Evolutionary conservation across 2,113 vertebrate species (phyloP).

Genomic region (Tamias sibiricus): DNA sequence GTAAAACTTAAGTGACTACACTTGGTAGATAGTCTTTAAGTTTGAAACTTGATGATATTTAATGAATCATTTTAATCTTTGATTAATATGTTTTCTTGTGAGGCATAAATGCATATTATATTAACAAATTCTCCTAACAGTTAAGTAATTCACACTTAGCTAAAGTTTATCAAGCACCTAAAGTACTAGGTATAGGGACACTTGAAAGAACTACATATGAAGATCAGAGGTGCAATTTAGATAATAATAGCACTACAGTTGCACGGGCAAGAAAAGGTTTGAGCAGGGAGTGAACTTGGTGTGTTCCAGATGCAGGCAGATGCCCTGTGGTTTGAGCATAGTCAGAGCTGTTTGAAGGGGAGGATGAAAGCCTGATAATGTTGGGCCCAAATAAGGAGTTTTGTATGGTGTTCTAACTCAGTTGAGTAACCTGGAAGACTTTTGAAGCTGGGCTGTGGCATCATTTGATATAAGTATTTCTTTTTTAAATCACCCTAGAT

Average conservation of each 20-base stretch:
- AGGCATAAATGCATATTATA: not conserved
- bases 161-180: not conserved
- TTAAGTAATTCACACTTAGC: not conserved
- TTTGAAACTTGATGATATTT: not conserved
- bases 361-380: not conserved
- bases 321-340: not conserved
- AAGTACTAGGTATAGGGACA: not conserved
- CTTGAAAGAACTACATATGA: not conserved
- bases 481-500: not conserved
- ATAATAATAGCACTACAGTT: not conserved
- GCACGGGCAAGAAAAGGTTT: not conserved
- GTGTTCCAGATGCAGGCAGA: not conserved
- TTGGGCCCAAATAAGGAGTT: not conserved
- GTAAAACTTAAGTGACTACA: not conserved
- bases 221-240: not conserved
- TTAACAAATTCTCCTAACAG: not conserved
- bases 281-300: not conserved
- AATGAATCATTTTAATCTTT: not conserved
- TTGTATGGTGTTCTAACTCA: not conserved
- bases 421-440: not conserved
- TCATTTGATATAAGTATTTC: not conserved
- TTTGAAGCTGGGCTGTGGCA: not conserved
- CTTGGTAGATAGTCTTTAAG: slow-evolving; percentile 9
- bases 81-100: not conserved
- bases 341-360: not conserved